Conservation (phyloP, 1,140 invertebrate species). For the Drosophila mayri region DNA sequence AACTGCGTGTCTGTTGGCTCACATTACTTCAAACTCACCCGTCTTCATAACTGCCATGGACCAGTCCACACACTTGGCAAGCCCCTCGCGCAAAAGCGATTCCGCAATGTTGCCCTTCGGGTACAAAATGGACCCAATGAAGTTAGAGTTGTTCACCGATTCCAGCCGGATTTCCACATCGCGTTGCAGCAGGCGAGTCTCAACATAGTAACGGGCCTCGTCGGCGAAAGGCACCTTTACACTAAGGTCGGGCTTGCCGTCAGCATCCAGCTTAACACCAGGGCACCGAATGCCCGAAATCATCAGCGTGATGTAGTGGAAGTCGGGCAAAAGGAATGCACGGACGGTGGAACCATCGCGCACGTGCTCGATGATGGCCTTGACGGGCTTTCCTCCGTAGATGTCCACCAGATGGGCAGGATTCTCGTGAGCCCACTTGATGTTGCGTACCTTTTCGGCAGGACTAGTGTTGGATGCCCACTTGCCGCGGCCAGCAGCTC, state of each 20-base stretch:
- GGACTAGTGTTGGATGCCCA: slow-evolving; percentile 88
- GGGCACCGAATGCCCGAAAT: slow-evolving; percentile 96
- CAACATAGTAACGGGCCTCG: slow-evolving; percentile 93
- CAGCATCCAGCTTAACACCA: slow-evolving; percentile 89
- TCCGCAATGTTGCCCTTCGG: slow-evolving; percentile 98
- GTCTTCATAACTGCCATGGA: slow-evolving; percentile 95
- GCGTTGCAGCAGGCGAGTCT: slow-evolving; percentile 95
- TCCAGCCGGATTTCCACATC: slow-evolving; percentile 97
- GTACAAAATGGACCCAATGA: slow-evolving; percentile 97
- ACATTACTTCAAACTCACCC: slow-evolving; percentile 82
- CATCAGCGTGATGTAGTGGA: slow-evolving; percentile 94
- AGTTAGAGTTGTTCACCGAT: slow-evolving; percentile 95
- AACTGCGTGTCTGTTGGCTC: slow-evolving; percentile 31
- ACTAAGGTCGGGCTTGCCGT: slow-evolving; percentile 88
- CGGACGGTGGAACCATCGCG: slow-evolving; percentile 97
- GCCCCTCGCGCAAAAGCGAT: slow-evolving; percentile 94
- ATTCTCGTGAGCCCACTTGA: slow-evolving; percentile 95
- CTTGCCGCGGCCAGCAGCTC: slow-evolving; percentile 93
- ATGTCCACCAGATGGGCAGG: slow-evolving; percentile 93
- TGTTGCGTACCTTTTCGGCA: slow-evolving; percentile 91
- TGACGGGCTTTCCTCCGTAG: slow-evolving; percentile 91
- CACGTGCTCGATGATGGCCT: slow-evolving; percentile 97
- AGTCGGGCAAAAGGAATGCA: slow-evolving; percentile 93
- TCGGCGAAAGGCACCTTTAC: slow-evolving; percentile 85
- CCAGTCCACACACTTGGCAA: slow-evolving; percentile 99